Conservation (phyloP, 2,797 vertebrate genomes). For the Anguilla megastoma region DNA sequence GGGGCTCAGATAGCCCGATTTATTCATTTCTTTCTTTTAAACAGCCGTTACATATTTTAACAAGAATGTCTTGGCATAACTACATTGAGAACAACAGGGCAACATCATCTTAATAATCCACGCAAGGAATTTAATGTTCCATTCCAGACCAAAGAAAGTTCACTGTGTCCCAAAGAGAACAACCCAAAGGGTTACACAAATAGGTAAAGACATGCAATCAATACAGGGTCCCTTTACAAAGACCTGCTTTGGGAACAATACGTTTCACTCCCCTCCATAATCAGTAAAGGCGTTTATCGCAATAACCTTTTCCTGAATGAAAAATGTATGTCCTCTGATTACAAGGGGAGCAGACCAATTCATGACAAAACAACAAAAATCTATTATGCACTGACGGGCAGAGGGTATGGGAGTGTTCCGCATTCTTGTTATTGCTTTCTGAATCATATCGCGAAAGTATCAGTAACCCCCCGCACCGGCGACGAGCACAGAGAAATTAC, state of each 20-base stretch:
- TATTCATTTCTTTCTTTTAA: background rate
- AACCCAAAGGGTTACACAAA: background rate
- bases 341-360: background rate
- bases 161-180: background rate
- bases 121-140: background rate
- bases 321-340: background rate
- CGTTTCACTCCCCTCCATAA: background rate
- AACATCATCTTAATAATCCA: background rate
- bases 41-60: slow-evolving; percentile 19
- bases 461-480: background rate
- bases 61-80: background rate
- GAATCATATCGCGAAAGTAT: slow-evolving; percentile 5
- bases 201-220: background rate
- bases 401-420: background rate
- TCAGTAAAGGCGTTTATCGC: slow-evolving; percentile 16
- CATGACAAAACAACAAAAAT: background rate
- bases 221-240: slow-evolving; percentile 7
- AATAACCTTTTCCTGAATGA: slow-evolving; percentile 12
- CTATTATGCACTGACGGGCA: background rate
- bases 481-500: background rate
- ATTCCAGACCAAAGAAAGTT: background rate
- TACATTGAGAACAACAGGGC: background rate
- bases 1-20: background rate
- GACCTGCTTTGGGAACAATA: background rate
- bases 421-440: background rate